A percentile compares a stretch with the other conserved stretches of the same genome.
Conservation (phyloP, 2,797 vertebrate genomes). For the Sebastes paucispinis region DNA sequence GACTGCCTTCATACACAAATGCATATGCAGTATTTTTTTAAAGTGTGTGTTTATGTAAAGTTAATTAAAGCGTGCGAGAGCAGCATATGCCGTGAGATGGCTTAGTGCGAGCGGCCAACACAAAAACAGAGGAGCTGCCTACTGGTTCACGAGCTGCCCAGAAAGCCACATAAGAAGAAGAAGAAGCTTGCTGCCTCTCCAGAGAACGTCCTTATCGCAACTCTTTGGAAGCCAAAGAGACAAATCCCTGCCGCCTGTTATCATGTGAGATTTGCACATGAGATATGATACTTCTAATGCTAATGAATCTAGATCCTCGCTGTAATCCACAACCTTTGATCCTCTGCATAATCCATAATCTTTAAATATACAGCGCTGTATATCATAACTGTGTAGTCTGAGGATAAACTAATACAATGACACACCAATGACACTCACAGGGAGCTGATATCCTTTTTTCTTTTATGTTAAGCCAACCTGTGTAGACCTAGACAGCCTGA, state of each 20-base stretch:
- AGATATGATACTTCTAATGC: conserved; percentile 49
- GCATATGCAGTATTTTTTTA: conserved; percentile 36
- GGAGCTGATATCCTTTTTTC: background rate
- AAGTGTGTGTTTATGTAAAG: conserved; percentile 29
- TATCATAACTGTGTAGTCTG: background rate
- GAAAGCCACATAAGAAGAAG: conserved; percentile 42
- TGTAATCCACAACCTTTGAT: conserved; percentile 59
- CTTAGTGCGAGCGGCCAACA: conserved; percentile 55
- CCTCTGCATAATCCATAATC: conserved; percentile 44
- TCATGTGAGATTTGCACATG: conserved; percentile 60
- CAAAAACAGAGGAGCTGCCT: conserved; percentile 52
- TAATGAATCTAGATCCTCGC: conserved; percentile 49
- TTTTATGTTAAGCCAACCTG: background rate
- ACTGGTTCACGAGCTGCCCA: conserved; percentile 58
- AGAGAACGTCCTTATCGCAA: conserved; percentile 49
- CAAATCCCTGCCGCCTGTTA: conserved; percentile 53
- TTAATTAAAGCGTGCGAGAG: conserved; percentile 66
- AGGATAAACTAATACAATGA: conserved; percentile 17
- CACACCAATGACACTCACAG: conserved; percentile 20
- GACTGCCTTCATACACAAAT: conserved; percentile 21
- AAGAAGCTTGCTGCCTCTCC: conserved; percentile 29
- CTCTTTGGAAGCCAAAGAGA: conserved; percentile 52
- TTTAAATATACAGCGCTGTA: conserved; percentile 28
- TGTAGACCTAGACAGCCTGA: background rate
- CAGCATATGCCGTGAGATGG: conserved; percentile 58